Evolutionary conservation across 2,113 vertebrate genomes (phyloP).

Genomic region (Thamnophis sirtalis): DNA sequence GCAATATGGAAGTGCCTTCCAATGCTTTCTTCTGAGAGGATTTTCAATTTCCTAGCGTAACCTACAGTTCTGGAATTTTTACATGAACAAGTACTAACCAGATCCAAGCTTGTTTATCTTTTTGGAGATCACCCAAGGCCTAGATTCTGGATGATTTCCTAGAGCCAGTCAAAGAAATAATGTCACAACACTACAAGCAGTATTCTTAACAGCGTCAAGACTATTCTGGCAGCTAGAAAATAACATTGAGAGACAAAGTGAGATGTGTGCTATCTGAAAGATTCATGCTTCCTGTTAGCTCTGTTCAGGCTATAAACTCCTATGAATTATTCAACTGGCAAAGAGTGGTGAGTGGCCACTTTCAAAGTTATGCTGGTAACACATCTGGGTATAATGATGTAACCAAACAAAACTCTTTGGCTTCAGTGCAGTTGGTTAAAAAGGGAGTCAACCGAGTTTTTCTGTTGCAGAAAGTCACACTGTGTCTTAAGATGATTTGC

Average conservation of each 20-base stretch:
- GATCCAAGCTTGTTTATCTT: neutral
- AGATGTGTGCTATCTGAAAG: neutral
- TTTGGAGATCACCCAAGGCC: neutral
- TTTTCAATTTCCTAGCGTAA: neutral
- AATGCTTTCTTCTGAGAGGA: neutral
- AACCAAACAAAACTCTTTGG: neutral
- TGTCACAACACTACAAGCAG: neutral
- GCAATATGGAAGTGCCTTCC: neutral
- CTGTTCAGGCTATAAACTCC: neutral
- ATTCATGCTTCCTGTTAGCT: neutral
- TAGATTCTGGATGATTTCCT: neutral
- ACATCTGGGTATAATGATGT: neutral
- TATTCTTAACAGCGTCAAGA: neutral
- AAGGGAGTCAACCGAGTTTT: neutral
- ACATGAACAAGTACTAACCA: neutral
- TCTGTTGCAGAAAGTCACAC: neutral
- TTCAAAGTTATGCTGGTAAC: neutral
- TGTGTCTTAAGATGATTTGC: neutral
- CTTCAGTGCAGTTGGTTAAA: neutral
- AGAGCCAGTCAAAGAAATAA: neutral
- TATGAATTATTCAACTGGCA: neutral
- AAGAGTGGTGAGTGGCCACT: neutral
- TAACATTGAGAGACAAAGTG: neutral
- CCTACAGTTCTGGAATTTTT: neutral
- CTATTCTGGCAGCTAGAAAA: neutral